A percentile compares a stretch with the other conserved stretches of the same genome.
Evolutionary conservation across 2,888 invertebrate genomes (phyloP).

Genomic region (Amphipoea oculea): DNA sequence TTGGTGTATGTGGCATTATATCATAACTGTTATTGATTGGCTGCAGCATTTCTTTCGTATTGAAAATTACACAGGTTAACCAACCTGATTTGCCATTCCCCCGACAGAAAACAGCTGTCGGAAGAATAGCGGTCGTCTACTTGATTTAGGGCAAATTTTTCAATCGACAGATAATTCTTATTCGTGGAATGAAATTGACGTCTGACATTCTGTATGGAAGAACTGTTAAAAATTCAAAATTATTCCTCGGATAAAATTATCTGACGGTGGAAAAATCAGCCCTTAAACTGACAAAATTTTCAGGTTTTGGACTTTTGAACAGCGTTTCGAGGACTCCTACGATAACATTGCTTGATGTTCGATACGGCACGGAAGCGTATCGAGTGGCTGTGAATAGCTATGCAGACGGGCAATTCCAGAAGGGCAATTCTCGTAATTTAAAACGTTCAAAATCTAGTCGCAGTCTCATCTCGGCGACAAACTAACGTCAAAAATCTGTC

Average conservation of each 20-base stretch:
- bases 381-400: not conserved
- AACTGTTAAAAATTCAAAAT: too few relatives aligned
- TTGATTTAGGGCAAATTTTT: not conserved
- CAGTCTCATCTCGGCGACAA: too few relatives aligned
- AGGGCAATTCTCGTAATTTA: too few relatives aligned
- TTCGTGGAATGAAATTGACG: too few relatives aligned
- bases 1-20: not conserved
- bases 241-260: too few relatives aligned
- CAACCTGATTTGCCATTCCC: not conserved
- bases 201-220: too few relatives aligned
- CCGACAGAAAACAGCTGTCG: not conserved
- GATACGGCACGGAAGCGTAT: not conserved
- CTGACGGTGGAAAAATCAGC: too few relatives aligned
- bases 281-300: not conserved
- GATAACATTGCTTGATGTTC: not conserved
- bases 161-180: too few relatives aligned
- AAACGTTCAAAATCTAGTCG: too few relatives aligned
- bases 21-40: not conserved
- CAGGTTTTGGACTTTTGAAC: not conserved
- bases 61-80: not conserved
- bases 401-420: not conserved
- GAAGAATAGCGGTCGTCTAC: not conserved
- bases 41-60: not conserved
- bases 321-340: not conserved
- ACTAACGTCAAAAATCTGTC: too few relatives aligned